Evolutionary conservation across 2,113 vertebrate species (phyloP), one percentile per base, ranked within the genome.

Genomic region (Acanthisitta chloris): DNA sequence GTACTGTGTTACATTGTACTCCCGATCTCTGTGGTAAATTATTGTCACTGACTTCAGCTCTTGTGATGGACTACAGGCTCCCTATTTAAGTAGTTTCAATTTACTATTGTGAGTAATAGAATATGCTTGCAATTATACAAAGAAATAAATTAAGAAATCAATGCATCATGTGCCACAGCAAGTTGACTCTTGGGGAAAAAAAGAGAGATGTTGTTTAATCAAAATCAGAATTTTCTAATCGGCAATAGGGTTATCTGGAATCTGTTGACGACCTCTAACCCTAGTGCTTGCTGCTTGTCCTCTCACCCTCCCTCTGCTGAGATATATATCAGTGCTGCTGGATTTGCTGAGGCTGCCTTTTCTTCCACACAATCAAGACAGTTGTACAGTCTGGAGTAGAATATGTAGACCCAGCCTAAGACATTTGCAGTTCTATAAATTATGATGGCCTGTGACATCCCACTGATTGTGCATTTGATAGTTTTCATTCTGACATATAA

Each of bases 351-450:
- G 31, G 11, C 26, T 90, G 70, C 29, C 45, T 70, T 45, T 91
- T 73, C 28, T 72, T 51, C 9, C 66, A 4, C 20, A 58, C 84
- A 92, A 73, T 46, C 6, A 42, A 62, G 67, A 45, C 25, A 80
- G 28, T 33, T 48, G 33, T 61, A 77, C 54, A 61, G 24, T 76
- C 33, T 61, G 45, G 31, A 84, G 46, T 2, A 40, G 21, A 66
- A 67, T 62, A 43, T 55, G 20, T 20, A 57, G 71, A 76, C 36
- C 15, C 17, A 80, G 62, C 7, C 45, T 58, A 51, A 71, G 55
- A 17, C 48, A 34, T 81, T 71, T 90, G 38, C 52, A 70, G 49
- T 36, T 42, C 33, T 82, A 34, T 95, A 90, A 94, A 88, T 88
- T 86, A 46, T 62, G 66, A 40, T 62, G 58, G 20, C 43, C 57